Percentiles rank a stretch among this genome's conserved stretches.
Evolutionary conservation across 2,113 vertebrate genomes (phyloP).

Genomic region (Todiramphus chloris): DNA sequence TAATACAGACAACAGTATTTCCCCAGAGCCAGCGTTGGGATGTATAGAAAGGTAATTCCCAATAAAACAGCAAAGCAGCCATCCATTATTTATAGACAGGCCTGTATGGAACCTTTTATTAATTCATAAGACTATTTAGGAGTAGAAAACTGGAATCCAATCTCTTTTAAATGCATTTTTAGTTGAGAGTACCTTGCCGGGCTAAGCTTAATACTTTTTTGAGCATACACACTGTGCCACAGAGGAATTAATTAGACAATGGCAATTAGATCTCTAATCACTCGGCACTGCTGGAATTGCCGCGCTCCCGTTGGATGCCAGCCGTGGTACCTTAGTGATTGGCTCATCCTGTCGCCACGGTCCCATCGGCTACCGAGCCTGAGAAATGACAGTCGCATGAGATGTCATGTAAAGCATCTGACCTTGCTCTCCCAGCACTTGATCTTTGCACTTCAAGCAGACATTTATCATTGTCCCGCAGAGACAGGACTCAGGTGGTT

Average conservation of each 20-base stretch:
- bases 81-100: slow-evolving; percentile 76
- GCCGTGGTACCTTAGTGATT: slow-evolving; percentile 74
- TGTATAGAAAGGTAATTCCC: slow-evolving; percentile 33
- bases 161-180: slow-evolving; percentile 23
- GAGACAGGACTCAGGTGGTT: slow-evolving; percentile 74
- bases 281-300: slow-evolving; percentile 66
- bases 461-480: slow-evolving; percentile 73
- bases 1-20: slow-evolving; percentile 68
- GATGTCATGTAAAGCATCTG: slow-evolving; percentile 77
- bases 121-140: slow-evolving; percentile 70
- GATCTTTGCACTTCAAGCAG: slow-evolving; percentile 73
- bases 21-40: slow-evolving; percentile 62
- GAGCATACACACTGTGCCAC: background rate
- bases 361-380: slow-evolving; percentile 60
- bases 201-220: background rate
- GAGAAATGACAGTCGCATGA: slow-evolving; percentile 76
- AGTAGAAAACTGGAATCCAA: slow-evolving; percentile 52
- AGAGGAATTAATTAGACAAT: slow-evolving; percentile 62
- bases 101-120: slow-evolving; percentile 61
- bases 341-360: slow-evolving; percentile 63
- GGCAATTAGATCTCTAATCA: slow-evolving; percentile 75
- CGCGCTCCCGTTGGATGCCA: slow-evolving; percentile 71
- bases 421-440: slow-evolving; percentile 74
- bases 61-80: slow-evolving; percentile 43
- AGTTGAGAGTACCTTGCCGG: background rate